Base-by-base conservation (phyloP, 2,113 vertebrate genomes). In the Tetrax tetrax region DNA sequence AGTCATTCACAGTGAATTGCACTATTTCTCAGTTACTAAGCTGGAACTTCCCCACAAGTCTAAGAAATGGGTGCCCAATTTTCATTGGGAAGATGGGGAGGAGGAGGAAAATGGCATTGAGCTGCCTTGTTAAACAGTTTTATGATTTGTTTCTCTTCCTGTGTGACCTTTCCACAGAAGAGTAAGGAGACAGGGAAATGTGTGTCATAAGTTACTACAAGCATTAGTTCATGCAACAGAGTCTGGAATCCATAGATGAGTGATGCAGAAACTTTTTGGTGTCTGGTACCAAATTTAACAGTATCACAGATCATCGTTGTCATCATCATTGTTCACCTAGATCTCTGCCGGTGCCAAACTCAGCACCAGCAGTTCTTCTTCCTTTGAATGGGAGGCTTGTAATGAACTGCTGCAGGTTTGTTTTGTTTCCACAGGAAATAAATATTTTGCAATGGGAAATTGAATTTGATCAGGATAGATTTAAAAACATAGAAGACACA, bases 371-470 rank as follows among this genome's bases (percentile, higher is more conserved):
- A 72, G 15, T 37, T 72, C 33, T 7, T 47, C 48, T 57, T 48
- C 35, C 28, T 57, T 61, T 43, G 27, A 18, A 0, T 64, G 27
- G 24, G 53, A 79, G 4, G 9, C 18, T 69, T 65, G 14, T 28
- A 25, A 87, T n/a, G 18, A 76, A 23, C 61, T 83, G 45, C 43
- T 74, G 10, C 13, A 64, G 27, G 9, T 60, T 75, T 92, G n/a
- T 65, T 96, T 91, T 97, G 45, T 96, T 88, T 93, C 87, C 72
- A 29, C 95, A 99, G 99, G 99, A 99, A 97, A 98, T 99, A 88
- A 99, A 98, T 97, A 97, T 98, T 57, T 92, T 99, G 93, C 99
- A 99, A 48, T 99, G 99, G 99, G 99, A 99, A 97, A 98, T 99
- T 59, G 98, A 98, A 93, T 99, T 99, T 98, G 98, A 98, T 95